These are phyloP conservation scores for Hydrochoerus hydrochaeris DNA, from an alignment of 2,113 vertebrate species.

Conservation along the genomic window DNA sequence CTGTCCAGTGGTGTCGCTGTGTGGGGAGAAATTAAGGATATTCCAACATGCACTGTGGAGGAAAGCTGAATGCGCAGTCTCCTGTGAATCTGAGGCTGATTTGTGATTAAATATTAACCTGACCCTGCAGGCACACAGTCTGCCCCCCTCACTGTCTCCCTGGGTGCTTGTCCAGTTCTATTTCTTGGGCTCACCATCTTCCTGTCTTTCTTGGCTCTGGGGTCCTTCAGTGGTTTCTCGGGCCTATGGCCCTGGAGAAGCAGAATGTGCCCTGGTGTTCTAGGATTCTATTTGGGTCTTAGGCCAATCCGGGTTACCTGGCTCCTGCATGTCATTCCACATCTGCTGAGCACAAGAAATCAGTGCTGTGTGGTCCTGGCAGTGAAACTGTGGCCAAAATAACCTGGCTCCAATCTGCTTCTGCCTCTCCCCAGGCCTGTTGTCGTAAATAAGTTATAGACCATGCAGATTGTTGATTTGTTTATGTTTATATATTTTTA, in stretches of 20 bases:
- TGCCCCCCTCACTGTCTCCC: neutral
- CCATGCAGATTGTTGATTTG: neutral
- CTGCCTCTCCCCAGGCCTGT: neutral
- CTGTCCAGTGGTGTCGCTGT: neutral
- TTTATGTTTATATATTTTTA: neutral
- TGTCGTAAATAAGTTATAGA: neutral
- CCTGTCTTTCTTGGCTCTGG: neutral
- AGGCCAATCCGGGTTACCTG: neutral
- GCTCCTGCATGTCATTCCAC: neutral
- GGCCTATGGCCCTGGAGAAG: neutral
- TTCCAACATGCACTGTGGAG: neutral
- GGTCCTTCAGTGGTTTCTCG: neutral
- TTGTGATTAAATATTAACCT: neutral
- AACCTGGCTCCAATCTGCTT: neutral
- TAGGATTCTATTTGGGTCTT: neutral
- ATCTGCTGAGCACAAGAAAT: constrained; percentile 17
- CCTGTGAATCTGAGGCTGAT: neutral
- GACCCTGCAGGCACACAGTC: rapidly evolving
- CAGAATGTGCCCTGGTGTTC: neutral
- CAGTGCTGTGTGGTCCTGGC: neutral
- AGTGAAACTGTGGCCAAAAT: neutral
- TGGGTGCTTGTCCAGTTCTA: neutral
- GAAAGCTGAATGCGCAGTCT: neutral
- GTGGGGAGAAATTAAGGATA: neutral
- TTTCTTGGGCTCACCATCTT: neutral